phyloP scores from a whole-genome alignment of 2,888 invertebrate species.

The Dendrolimus houi region DNA sequence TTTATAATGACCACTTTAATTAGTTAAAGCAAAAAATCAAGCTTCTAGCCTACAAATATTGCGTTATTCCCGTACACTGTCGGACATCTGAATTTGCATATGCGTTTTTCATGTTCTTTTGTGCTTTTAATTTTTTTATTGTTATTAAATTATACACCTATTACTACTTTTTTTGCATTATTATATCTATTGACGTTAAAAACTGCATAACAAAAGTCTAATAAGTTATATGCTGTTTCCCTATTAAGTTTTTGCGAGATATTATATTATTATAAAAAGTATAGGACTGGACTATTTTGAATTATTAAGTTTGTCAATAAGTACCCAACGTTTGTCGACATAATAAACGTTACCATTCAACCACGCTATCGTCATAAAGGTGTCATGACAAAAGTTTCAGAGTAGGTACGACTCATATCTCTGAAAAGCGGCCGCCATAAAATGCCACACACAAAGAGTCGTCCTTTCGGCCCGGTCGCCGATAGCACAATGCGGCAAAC shows the following conservation, averaged over 20 bases:
- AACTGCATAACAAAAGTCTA: too few relatives aligned
- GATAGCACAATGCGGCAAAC: slow-evolving; percentile 76
- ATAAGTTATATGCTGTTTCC: too few relatives aligned
- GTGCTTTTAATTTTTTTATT: slow-evolving; percentile 6
- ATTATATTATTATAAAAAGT: too few relatives aligned
- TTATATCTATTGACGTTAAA: too few relatives aligned
- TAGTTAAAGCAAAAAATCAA: slow-evolving; percentile 16
- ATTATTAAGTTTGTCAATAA: slow-evolving; percentile 4
- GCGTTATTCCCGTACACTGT: slow-evolving; percentile 27
- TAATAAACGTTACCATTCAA: slow-evolving; percentile 13
- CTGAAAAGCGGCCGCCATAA: slow-evolving; percentile 52
- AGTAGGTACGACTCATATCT: slow-evolving; percentile 58
- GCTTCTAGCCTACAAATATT: slow-evolving; percentile 35
- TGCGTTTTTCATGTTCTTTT: slow-evolving; percentile 19
- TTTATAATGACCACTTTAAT: too few relatives aligned
- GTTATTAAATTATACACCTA: background rate
- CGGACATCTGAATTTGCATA: slow-evolving; percentile 52
- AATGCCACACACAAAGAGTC: slow-evolving; percentile 63
- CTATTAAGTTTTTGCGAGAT: too few relatives aligned
- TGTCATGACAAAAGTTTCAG: slow-evolving; percentile 57
- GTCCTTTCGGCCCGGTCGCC: slow-evolving; percentile 66
- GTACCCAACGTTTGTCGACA: slow-evolving; percentile 1
- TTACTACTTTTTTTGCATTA: too few relatives aligned
- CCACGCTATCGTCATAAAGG: slow-evolving; percentile 49
- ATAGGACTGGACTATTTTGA: too few relatives aligned